phyloP scores from a whole-genome alignment of 2,113 vertebrate genomes.

The Notothenia coriiceps region DNA sequence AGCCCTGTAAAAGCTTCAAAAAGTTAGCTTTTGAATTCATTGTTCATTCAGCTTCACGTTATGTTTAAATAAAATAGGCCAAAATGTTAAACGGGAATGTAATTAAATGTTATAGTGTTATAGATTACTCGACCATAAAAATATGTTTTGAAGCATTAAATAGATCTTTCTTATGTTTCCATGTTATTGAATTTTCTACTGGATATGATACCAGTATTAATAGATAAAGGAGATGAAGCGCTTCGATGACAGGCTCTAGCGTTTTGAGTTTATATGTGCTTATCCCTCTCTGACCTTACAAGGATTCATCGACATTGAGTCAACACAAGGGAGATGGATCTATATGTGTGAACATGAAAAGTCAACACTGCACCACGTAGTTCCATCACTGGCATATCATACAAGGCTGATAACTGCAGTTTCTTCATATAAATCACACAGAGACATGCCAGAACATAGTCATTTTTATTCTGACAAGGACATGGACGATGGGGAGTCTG shows the following conservation, averaged over 20 bases:
- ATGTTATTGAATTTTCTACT: slow-evolving; percentile 5
- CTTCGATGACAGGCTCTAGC: slow-evolving; percentile 10
- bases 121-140: too few relatives aligned
- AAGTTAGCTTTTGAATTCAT: neutral
- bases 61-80: too few relatives aligned
- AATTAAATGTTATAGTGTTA: too few relatives aligned
- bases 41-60: too few relatives aligned
- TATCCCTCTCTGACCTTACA: slow-evolving; percentile 59
- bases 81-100: too few relatives aligned
- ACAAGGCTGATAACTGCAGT: slow-evolving; percentile 14
- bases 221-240: slow-evolving; percentile 28
- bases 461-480: slow-evolving; percentile 18
- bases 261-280: slow-evolving; percentile 17
- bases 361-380: slow-evolving; percentile 61
- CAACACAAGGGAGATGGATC: slow-evolving; percentile 52
- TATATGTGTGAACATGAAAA: slow-evolving; percentile 65
- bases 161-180: neutral
- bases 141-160: too few relatives aligned
- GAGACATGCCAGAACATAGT: neutral
- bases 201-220: slow-evolving; percentile 15
- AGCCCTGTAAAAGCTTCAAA: neutral
- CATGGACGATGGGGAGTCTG: neutral
- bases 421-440: neutral
- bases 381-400: slow-evolving; percentile 38
- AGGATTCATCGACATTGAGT: slow-evolving; percentile 61